A percentile compares a stretch with the other conserved stretches of the same genome.
These are phyloP conservation scores for Meleagris gallopavo DNA, from an alignment of 2,113 vertebrate genomes.

Conservation along the genomic window DNA sequence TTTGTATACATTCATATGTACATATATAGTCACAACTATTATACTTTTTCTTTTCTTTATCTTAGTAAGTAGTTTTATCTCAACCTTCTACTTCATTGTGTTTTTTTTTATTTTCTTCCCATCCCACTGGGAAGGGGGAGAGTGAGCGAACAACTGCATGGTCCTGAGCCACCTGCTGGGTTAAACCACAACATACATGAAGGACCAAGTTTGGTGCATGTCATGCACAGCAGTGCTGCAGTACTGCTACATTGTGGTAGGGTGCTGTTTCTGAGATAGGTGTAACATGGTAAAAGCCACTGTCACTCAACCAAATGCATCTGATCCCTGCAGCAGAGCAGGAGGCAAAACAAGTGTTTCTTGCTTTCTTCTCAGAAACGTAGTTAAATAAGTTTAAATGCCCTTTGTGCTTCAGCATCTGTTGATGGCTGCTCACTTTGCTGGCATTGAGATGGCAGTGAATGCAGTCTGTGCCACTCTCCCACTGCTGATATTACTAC, in stretches of 20 bases:
- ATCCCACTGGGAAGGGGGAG: too few species aligned
- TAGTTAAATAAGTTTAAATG: background rate
- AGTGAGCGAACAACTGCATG: too few species aligned
- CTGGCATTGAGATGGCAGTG: background rate
- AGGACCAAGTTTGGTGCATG: background rate
- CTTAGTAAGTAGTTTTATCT: too few species aligned
- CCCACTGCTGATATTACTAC: background rate
- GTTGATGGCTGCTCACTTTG: fast-evolving
- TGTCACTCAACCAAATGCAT: fast-evolving
- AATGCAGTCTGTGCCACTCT: background rate
- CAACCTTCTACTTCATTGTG: too few species aligned
- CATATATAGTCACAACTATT: too few species aligned
- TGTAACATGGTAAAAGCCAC: background rate
- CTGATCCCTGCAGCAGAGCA: background rate
- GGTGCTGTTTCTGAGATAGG: background rate
- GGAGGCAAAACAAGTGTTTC: background rate
- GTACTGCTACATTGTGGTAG: background rate
- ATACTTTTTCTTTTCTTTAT: too few species aligned
- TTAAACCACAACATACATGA: background rate
- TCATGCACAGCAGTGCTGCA: background rate
- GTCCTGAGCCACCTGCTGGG: too few species aligned
- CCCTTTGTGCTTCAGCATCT: background rate
- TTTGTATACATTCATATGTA: too few species aligned
- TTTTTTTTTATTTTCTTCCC: too few species aligned
- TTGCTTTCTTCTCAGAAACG: background rate